Evolutionary conservation across 1,140 invertebrate species (phyloP).

Genomic region (Pachypeltis micranthus): DNA sequence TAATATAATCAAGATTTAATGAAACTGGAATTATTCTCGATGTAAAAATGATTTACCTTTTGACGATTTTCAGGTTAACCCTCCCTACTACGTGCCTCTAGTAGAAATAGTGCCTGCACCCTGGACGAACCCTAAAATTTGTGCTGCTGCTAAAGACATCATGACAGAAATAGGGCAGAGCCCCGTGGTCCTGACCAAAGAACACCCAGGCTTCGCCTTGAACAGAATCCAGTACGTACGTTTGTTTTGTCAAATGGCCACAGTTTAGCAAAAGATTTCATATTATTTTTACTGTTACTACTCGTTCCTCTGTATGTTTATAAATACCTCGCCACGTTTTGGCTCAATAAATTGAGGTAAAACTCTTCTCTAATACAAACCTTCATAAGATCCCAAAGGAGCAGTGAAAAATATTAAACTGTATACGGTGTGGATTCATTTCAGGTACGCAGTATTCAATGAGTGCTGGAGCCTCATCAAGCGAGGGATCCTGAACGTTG

Average conservation of each 20-base stretch:
- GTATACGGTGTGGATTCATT: constrained; percentile 24
- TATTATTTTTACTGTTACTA: too few species aligned
- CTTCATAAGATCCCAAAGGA: too few species aligned
- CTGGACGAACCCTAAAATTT: constrained; percentile 65
- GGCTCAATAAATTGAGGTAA: neutral
- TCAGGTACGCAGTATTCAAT: constrained; percentile 81
- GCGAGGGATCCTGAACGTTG: constrained; percentile 69
- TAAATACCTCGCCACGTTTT: too few species aligned
- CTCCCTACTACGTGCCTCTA: constrained; percentile 87
- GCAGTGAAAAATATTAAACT: neutral
- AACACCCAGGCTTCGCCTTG: constrained; percentile 83
- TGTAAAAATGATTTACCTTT: neutral
- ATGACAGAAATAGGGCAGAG: constrained; percentile 83
- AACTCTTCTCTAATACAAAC: neutral
- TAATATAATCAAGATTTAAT: too few species aligned
- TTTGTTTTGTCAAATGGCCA: too few species aligned
- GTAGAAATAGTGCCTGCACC: constrained; percentile 89
- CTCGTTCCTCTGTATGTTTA: too few species aligned
- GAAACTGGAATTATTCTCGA: neutral
- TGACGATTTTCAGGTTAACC: constrained; percentile 57
- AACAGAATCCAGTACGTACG: constrained; percentile 79
- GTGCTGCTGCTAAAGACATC: constrained; percentile 50
- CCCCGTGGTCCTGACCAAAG: constrained; percentile 70
- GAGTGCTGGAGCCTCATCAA: constrained; percentile 81
- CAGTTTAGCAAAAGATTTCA: too few species aligned